Percentiles rank a stretch among this genome's conserved stretches.
These are phyloP conservation scores for Arnoldichthys spilopterus DNA, from an alignment of 2,797 vertebrate species.

Conservation along the genomic window DNA sequence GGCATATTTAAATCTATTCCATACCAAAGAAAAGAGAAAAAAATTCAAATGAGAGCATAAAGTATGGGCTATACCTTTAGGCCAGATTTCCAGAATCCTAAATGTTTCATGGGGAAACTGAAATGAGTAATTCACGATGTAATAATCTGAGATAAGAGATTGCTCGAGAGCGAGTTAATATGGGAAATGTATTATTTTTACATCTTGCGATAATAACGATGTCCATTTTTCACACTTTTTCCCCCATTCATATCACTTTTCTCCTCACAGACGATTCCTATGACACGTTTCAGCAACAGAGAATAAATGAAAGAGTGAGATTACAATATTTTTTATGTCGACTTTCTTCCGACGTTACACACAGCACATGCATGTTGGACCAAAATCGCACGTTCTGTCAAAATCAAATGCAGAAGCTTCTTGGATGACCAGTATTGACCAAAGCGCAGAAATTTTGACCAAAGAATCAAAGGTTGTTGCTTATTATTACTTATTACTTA, in stretches of 20 bases:
- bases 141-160: constrained; percentile 29
- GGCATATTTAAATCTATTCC: constrained; percentile 28
- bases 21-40: constrained; percentile 7
- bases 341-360: background rate
- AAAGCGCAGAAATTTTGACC: too few relatives aligned
- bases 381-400: too few relatives aligned
- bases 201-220: constrained; percentile 22
- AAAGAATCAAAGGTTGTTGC: too few relatives aligned
- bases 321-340: background rate
- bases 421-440: too few relatives aligned
- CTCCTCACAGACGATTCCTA: constrained; percentile 7
- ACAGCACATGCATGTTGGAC: background rate
- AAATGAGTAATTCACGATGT: constrained; percentile 28
- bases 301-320: background rate
- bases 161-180: constrained; percentile 20
- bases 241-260: constrained; percentile 36
- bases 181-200: constrained; percentile 30
- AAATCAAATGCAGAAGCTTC: too few relatives aligned
- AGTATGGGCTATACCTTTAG: background rate
- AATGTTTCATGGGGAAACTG: constrained; percentile 30
- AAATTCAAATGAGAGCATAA: constrained; percentile 31
- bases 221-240: constrained; percentile 35
- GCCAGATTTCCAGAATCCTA: constrained; percentile 2
- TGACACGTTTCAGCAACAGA: constrained; percentile 1
- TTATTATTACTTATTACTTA: too few relatives aligned